Conservation (phyloP, 1,140 invertebrate species). For the Calycopis cecrops region DNA sequence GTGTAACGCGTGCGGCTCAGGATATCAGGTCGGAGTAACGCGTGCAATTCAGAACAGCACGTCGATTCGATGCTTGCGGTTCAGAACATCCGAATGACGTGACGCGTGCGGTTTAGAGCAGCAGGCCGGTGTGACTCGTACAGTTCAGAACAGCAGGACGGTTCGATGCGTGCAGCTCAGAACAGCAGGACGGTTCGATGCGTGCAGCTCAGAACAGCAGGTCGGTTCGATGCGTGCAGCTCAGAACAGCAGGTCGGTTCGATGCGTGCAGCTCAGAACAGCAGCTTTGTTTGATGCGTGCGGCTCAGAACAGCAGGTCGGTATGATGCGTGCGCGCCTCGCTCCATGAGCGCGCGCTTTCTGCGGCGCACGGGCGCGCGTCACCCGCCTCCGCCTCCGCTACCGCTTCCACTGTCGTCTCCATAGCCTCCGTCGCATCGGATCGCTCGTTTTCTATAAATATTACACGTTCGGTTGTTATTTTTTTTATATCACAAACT, state of each 20-base stretch:
- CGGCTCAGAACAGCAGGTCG: conserved; percentile 52
- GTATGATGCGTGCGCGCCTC: conserved; percentile 44
- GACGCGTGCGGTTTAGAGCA: not conserved
- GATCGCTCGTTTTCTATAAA: conserved; percentile 8
- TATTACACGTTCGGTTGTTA: too few relatives aligned
- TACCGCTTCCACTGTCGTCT: conserved; percentile 16
- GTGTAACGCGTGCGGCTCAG: conserved; percentile 41
- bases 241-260: not conserved
- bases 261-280: conserved; percentile 32
- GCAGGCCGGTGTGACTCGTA: not conserved
- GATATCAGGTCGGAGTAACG: too few relatives aligned
- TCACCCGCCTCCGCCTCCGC: conserved; percentile 29
- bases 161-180: not conserved
- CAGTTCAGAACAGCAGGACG: not conserved
- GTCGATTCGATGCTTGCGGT: not conserved
- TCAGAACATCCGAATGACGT: not conserved
- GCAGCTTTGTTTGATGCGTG: conserved; percentile 45
- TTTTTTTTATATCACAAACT: too few relatives aligned
- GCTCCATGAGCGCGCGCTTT: conserved; percentile 49
- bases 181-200: not conserved
- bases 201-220: not conserved
- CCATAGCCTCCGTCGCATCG: conserved; percentile 1
- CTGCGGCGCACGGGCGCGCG: conserved; percentile 44
- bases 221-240: not conserved
- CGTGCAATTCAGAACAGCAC: not conserved